phyloP scores from a whole-genome alignment of 2,797 vertebrate genomes.

The Zonotrichia albicollis region DNA sequence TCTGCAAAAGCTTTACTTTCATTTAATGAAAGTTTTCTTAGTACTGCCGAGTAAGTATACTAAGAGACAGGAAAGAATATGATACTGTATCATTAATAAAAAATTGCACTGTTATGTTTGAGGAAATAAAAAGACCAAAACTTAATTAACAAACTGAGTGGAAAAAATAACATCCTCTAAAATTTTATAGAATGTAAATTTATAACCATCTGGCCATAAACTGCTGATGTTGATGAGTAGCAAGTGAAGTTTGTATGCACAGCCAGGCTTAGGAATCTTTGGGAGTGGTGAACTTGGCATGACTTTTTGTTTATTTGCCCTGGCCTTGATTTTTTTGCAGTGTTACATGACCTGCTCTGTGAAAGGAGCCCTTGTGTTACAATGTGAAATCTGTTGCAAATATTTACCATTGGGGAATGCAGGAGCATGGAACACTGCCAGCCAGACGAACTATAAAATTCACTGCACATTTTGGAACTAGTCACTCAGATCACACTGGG shows the following conservation, averaged over 20 bases:
- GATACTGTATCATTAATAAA: constrained; percentile 76
- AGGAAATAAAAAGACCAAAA: constrained; percentile 81
- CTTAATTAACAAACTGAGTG: constrained; percentile 83
- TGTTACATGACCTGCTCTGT: constrained; percentile 85
- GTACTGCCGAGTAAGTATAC: constrained; percentile 60
- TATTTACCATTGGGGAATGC: constrained; percentile 93
- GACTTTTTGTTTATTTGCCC: constrained; percentile 96
- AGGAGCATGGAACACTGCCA: constrained; percentile 87
- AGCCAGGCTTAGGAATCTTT: constrained; percentile 83
- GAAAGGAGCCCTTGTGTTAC: constrained; percentile 97
- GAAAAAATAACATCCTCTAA: constrained; percentile 84
- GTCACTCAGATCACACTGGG: constrained; percentile 86
- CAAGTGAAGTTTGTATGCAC: constrained; percentile 84
- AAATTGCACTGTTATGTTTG: constrained; percentile 76
- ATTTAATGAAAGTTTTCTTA: constrained; percentile 69
- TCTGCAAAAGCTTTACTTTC: constrained; percentile 56
- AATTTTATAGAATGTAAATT: constrained; percentile 85
- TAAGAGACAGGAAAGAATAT: constrained; percentile 75
- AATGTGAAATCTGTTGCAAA: constrained; percentile 97
- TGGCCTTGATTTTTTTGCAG: constrained; percentile 87
- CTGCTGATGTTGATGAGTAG: constrained; percentile 84
- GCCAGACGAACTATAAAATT: constrained; percentile 94
- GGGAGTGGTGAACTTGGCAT: constrained; percentile 88
- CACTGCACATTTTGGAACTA: constrained; percentile 91
- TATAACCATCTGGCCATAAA: constrained; percentile 97